Conservation (phyloP, 2,888 invertebrate genomes). For the Drosophila acutilabella region DNA sequence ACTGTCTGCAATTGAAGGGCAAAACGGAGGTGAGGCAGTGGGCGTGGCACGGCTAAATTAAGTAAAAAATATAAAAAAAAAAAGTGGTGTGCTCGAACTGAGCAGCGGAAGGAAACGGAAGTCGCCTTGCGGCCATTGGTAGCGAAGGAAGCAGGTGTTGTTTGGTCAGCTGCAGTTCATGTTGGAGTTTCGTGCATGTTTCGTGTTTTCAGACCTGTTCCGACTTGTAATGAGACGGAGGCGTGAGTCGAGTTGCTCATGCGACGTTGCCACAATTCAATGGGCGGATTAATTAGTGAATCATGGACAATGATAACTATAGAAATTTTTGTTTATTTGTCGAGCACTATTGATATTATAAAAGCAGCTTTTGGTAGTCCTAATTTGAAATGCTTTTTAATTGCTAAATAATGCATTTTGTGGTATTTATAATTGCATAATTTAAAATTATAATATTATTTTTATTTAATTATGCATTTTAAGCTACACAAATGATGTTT, state of each 20-base stretch:
- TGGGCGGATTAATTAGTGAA: conserved; percentile 44
- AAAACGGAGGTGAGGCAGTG: background rate
- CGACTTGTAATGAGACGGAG: conserved; percentile 23
- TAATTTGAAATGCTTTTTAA: background rate
- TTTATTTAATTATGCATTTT: background rate
- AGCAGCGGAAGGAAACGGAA: conserved; percentile 74
- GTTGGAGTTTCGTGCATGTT: conserved; percentile 29
- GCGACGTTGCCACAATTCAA: conserved; percentile 51
- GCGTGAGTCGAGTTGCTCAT: conserved; percentile 21
- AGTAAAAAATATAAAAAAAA: conserved; percentile 52
- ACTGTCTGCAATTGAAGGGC: conserved; percentile 60
- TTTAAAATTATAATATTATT: background rate
- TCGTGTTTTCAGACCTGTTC: conserved; percentile 35
- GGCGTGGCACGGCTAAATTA: conserved; percentile 63
- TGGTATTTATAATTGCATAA: background rate
- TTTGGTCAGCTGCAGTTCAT: conserved; percentile 72
- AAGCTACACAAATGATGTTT: no score
- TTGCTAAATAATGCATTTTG: background rate
- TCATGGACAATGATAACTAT: conserved; percentile 17
- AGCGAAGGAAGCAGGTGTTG: conserved; percentile 53
- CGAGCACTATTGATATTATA: background rate
- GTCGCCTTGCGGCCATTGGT: conserved; percentile 73
- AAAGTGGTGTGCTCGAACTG: conserved; percentile 37
- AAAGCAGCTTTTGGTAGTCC: background rate
- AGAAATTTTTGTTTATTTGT: conserved; percentile 1